Evolutionary conservation across 2,797 vertebrate species (phyloP).

Genomic region (Gymnothorax reevesii): DNA sequence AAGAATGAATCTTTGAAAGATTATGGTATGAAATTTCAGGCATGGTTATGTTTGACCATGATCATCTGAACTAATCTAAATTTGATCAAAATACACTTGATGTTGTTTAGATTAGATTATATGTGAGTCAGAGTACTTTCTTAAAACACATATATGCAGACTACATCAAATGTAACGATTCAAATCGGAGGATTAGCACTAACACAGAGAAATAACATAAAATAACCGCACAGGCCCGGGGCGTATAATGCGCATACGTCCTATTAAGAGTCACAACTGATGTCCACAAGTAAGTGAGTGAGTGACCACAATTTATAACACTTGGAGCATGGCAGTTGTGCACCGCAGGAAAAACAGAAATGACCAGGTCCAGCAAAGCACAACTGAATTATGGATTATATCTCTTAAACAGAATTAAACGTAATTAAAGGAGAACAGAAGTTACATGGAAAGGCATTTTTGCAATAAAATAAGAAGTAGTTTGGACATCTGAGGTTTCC

Average conservation of each 20-base stretch:
- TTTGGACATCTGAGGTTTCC: constrained; percentile 23
- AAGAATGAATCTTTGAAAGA: background rate
- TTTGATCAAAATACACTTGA: background rate
- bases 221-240: too few species aligned
- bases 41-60: background rate
- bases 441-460: constrained; percentile 46
- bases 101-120: background rate
- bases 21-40: background rate
- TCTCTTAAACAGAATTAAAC: background rate
- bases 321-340: too few species aligned
- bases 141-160: background rate
- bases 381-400: background rate
- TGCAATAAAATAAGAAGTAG: background rate
- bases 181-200: constrained; percentile 27
- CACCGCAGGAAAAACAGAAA: constrained; percentile 2
- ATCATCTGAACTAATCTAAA: background rate
- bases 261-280: too few species aligned
- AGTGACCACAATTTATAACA: too few species aligned
- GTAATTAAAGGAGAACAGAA: constrained; percentile 54
- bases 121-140: background rate
- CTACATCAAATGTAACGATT: constrained; percentile 1
- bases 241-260: too few species aligned
- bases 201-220: background rate
- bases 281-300: too few species aligned
- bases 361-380: background rate